Base-by-base conservation (phyloP, 2,797 vertebrate genomes). In the Crenuchus spilurus region DNA sequence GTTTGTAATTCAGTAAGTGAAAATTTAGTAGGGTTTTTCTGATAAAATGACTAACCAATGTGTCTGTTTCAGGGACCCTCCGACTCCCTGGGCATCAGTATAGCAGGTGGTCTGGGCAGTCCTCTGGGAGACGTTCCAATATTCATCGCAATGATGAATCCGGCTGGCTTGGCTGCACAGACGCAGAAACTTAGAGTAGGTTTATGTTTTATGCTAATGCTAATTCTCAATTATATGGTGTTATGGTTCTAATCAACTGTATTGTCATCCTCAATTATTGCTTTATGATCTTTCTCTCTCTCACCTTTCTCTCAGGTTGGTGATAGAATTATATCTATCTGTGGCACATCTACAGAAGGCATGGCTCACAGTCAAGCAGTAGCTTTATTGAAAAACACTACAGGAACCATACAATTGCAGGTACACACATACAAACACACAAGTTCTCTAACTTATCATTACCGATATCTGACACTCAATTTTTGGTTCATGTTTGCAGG, bases 81-180 rank as follows among this genome's bases (percentile, higher is more conserved):
- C 6, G 97, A 99, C 77, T 97, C 96, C 1, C 67, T 99, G 81
- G 97, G 97, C 14, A 89, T 99, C 85, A 99, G 97, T 72, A 97
- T 99, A 86, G 97, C 97, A 7, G 97, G 97, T 35, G 97, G 97
- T 26, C 88, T 97, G 70, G 97, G 96, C 77, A 99, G 97, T 84
- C 96, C 96, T 0, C 92, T 99, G 46, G 97, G 97, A 0, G 96
- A 99, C 54, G 96, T 98, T 54, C 97, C 97, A 33, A 95, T 99
- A 82, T 99, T 98, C 75, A 97, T 99, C 69, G 97, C 97, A 73
- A 97, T 99, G 96, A 98, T 99, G 96, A 97, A 99, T 76, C 96
- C 96, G 0, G 92, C 94, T 6, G 97, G 97, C 74, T 92, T 99
- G 72, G 97, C 96, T 1, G 97, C 97, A 75, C 97, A 97, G 87